Base-by-base conservation (phyloP, 37 sponge, comb jelly and placozoan species). In the Mnemiopsis leidyi region DNA sequence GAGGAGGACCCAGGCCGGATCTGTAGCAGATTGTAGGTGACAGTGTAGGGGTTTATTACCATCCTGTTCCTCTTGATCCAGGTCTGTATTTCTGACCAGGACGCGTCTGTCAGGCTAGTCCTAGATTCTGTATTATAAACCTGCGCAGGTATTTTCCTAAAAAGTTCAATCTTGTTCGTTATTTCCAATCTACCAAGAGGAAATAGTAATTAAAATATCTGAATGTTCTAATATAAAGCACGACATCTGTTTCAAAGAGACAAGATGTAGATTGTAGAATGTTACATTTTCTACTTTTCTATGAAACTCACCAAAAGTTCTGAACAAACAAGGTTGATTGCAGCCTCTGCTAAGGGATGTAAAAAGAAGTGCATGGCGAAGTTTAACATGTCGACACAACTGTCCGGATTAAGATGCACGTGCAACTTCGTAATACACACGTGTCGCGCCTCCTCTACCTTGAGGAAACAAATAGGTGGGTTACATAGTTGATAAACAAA, bases 341-440 rank as follows among this genome's bases (percentile, higher is more conserved):
- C 90, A 39, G 90, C 90, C 24, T 85, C 90, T 16, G 90, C 90
- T 26, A 85, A 61, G 25, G 90, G 35, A 26, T 85, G 61, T 3
- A 85, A 25, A 1, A 37, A 85, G 90, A 40, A 85, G 90, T 36
- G 90, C 40, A 85, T 40, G 40, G 90, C 90, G 23, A 85, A 85
- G 90, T 85, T 85, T 25, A 85, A 29, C 7, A 37, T 85, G 3
- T 85, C 61, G 2, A 85, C 90, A 85, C 90, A 85, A 3, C 36
- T 85, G n/a, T 85, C 90, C 23, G 90, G 90, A 1, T 39, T 85
- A 0, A 85, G 90, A 37, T 85, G 90, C 24, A 85, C 90, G 48
- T 85, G 90, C 1, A 85, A 33, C 90, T 85, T 38, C 1, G 90
- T 85, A 0, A 85, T 85, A 33, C 90, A 85, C 90, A 85, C 90